Conservation (phyloP, 2,113 vertebrate genomes). For the Nipponia nippon region DNA sequence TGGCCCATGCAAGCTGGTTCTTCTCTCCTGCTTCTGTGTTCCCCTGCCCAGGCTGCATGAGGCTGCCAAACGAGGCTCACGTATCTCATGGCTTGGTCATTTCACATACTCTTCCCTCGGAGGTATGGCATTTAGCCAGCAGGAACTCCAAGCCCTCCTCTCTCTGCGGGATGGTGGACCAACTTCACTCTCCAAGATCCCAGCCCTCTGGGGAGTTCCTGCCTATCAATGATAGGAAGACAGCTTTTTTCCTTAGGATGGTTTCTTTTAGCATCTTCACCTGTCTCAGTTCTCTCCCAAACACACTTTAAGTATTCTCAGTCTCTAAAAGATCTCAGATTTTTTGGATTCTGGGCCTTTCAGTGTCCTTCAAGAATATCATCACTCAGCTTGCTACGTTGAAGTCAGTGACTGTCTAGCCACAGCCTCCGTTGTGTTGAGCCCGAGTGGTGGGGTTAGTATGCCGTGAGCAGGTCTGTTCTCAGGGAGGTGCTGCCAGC, state of each 20-base stretch:
- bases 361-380: neutral
- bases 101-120: neutral
- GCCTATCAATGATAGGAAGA: neutral
- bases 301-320: neutral
- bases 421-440: neutral
- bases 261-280: neutral
- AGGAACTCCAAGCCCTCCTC: neutral
- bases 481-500: neutral
- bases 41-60: neutral
- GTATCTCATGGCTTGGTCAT: neutral
- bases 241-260: neutral
- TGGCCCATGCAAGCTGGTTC: fast-evolving
- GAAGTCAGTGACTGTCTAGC: neutral
- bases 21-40: neutral
- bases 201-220: neutral
- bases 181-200: neutral
- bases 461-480: neutral
- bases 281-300: neutral
- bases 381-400: neutral
- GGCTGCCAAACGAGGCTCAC: neutral
- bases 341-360: neutral
- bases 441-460: neutral
- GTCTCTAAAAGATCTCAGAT: neutral
- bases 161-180: neutral
- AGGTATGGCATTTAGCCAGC: neutral